Base-by-base conservation (phyloP, 2,797 vertebrate species). In the Myotis findleyi region DNA sequence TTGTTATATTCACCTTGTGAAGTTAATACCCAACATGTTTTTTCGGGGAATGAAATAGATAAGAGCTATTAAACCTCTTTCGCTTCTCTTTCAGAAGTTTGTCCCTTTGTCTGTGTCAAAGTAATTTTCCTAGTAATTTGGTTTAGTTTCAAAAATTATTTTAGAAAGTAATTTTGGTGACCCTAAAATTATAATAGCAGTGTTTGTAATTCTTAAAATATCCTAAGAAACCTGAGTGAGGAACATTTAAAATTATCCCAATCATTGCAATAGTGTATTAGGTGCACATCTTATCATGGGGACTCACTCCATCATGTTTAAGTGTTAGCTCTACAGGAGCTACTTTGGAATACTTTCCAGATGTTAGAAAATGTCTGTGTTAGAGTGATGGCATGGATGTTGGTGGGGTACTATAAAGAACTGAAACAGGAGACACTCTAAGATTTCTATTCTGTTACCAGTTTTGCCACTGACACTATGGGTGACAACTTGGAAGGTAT, bases 21-120 rank as follows among this genome's bases (percentile, higher is more conserved):
- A 88, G n/a, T 85, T 80, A 83, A 91, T 51, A 16, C 51, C 87
- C 53, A 66, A 51, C 55, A 82, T 12, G 49, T 92, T 95, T 91
- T 86, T 91, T 51, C 36, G 80, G 53, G 87, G 41, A 82, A 85
- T 89, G 76, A 95, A 93, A 93, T 69, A 94, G 62, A 85, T 92
- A 85, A 88, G 64, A 89, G 64, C 8, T 66, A 59, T 55, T 77
- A 90, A 94, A 87, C 10, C 8, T 85, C 30, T 94, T 92, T 75
- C 41, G 36, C 30, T 95, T 59, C 55, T 92, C 30, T 92, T 91
- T n/a, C 47, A 95, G 59, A 95, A 82, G 7, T 62, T 59, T 76
- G 36, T 85, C 88, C 20, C 17, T 93, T 93, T 96, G 53, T 77
- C 14, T 87, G 14, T 17, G 57, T 75, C 47, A 83, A 93, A 87